Evolutionary conservation across 1,140 invertebrate species (phyloP), one percentile per base, ranked within the genome.

Genomic region (Thrips palmi): DNA sequence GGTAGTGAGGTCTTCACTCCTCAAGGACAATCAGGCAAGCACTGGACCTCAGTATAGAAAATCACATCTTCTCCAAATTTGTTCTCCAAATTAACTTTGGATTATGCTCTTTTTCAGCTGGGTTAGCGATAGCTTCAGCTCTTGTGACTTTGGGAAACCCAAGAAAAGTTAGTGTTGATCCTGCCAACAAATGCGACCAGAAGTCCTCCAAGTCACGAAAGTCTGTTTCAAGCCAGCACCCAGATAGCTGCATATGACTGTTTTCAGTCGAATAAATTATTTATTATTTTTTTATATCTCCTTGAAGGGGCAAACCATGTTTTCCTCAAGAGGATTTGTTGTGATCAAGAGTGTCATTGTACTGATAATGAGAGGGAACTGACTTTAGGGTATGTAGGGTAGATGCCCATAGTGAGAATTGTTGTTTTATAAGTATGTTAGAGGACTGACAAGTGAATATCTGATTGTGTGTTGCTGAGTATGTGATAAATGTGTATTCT

Each of bases 81-180:
- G 6, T 37, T 3, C 3, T 2, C 22, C 3, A 4, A 37, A 37
- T 33, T 21, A 14, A 4, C 4, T 12, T 23, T 3, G 2, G 27
- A 27, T 25, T 28, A 25, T 35, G 24, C 10, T 39, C 31, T 8
- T 46, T 47, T 46, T 27, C 36, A 47, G 69, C 74, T 43, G 82
- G 81, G 35, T 59, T 87, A 47, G 79, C 79, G 17, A 78, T 87
- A 39, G 84, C 78, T 29, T 86, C 81, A 46, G 79, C 83, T 39
- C 68, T 88, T 46, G 83, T 87, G 39, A 83, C 83, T 39, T 60
- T 86, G 28, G 83, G 83, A 12, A 81, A 78, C 58, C 77, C 76
- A 20, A 59, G 76, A 40, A 71, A 75, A 52, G 67, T 73, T 30
- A 71, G 68, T 47, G 59, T 69, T 28, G 76, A 77, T 40, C 64